Percentiles rank a stretch among this genome's conserved stretches.
Evolutionary conservation across 30 jellyfish, hydroid and myxozoan species (phyloP).

Genomic region (Hydra vulgaris): DNA sequence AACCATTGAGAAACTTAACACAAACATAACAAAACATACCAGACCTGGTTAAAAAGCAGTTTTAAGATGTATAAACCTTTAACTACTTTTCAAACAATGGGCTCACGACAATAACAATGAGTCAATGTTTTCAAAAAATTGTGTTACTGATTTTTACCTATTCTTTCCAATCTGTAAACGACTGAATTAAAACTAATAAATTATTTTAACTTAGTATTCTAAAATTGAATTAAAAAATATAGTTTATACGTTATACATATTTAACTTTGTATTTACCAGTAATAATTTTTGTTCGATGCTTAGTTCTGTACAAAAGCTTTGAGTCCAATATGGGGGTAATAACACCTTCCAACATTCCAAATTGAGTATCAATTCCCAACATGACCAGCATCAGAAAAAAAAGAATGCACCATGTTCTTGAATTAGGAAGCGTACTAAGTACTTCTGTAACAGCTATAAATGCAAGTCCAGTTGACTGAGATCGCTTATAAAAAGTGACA

Average conservation of each 20-base stretch:
- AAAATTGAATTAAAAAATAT: no score
- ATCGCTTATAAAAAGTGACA: conserved; percentile 34
- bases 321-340: conserved; percentile 89
- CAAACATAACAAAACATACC: conserved; percentile 50
- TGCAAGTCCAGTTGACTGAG: conserved; percentile 86
- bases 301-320: conserved; percentile 53
- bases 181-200: no score
- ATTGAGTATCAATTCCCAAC: conserved; percentile 90
- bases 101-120: no score
- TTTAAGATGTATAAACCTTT: not conserved
- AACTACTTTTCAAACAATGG: no score
- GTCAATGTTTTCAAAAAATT: no score
- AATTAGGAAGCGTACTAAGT: conserved; percentile 80
- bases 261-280: conserved; percentile 54
- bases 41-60: conserved; percentile 35
- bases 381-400: conserved; percentile 79
- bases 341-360: conserved; percentile 94
- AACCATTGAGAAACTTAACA: conserved; percentile 78
- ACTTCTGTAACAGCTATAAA: conserved; percentile 95
- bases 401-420: conserved; percentile 84
- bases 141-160: no score
- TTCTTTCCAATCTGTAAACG: no score
- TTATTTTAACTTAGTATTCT: no score
- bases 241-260: not conserved
- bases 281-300: conserved; percentile 54